Percentiles rank a stretch among this genome's conserved stretches.
These are phyloP conservation scores for Leuciscus idus DNA, from an alignment of 2,113 vertebrate species.

Conservation along the genomic window DNA sequence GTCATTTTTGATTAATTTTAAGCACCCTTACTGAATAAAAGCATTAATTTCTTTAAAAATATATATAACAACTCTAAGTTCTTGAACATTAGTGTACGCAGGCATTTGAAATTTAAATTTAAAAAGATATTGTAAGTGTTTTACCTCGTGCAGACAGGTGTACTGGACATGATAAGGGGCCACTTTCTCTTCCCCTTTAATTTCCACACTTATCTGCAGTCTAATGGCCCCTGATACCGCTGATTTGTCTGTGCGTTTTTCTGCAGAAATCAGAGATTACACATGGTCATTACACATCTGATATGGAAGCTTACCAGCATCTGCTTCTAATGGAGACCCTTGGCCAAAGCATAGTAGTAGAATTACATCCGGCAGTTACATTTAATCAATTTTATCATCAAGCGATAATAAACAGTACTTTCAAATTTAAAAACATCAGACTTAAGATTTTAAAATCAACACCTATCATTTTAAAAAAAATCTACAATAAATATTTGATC, in stretches of 20 bases:
- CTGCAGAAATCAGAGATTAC: constrained; percentile 69
- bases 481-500: neutral
- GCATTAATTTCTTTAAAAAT: neutral
- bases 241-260: constrained; percentile 95
- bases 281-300: neutral
- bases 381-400: neutral
- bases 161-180: constrained; percentile 94
- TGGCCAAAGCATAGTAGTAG: neutral
- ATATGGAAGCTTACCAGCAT: neutral
- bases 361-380: neutral
- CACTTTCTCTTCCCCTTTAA: constrained; percentile 96
- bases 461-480: neutral
- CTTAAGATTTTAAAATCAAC: neutral
- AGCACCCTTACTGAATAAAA: neutral
- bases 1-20: neutral
- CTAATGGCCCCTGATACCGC: constrained; percentile 94
- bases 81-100: neutral
- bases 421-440: neutral
- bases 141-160: constrained; percentile 94
- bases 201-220: constrained; percentile 93
- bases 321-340: neutral
- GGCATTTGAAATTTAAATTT: neutral
- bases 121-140: neutral
- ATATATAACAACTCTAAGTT: neutral
- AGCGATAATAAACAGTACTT: neutral